A percentile compares a stretch with the other conserved stretches of the same genome.
Conservation (phyloP, 2,888 invertebrate species). For the Himalopsyche tibetana region DNA sequence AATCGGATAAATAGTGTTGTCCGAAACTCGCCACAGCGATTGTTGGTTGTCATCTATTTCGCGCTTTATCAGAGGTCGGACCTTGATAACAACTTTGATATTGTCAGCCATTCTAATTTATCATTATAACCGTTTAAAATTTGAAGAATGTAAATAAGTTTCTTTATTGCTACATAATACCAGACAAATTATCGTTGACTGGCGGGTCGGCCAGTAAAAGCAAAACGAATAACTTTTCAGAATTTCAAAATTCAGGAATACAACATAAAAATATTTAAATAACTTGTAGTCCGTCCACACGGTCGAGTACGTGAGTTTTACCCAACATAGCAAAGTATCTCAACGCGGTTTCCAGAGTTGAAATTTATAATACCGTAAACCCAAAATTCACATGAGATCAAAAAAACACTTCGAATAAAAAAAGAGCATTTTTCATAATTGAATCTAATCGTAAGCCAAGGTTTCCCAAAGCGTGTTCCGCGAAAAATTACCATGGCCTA, state of each 20-base stretch:
- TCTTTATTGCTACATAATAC: slow-evolving; percentile 43
- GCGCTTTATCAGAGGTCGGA: slow-evolving; percentile 81
- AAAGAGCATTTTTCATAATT: too few species aligned
- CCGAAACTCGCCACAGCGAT: slow-evolving; percentile 77
- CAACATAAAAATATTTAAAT: slow-evolving; percentile 47
- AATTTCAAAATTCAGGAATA: slow-evolving; percentile 57
- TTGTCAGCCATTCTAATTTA: slow-evolving; percentile 77
- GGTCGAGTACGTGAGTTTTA: too few species aligned
- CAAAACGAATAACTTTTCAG: slow-evolving; percentile 49
- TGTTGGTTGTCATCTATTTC: slow-evolving; percentile 79
- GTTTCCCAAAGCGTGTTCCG: too few species aligned
- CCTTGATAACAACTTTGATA: slow-evolving; percentile 86
- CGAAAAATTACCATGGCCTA: too few species aligned
- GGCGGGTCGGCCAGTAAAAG: slow-evolving; percentile 7
- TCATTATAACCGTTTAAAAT: background rate
- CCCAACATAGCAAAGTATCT: too few species aligned
- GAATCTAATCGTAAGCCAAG: too few species aligned
- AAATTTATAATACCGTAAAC: too few species aligned
- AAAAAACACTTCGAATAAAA: too few species aligned
- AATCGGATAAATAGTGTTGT: slow-evolving; percentile 54
- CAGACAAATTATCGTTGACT: slow-evolving; percentile 31
- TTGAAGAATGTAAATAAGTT: background rate
- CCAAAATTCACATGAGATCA: too few species aligned
- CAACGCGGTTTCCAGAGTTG: too few species aligned
- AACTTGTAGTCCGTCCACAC: too few species aligned